Percentiles rank a stretch among this genome's conserved stretches.
Evolutionary conservation across 2,888 invertebrate genomes (phyloP).

Genomic region (Alcis repandata): DNA sequence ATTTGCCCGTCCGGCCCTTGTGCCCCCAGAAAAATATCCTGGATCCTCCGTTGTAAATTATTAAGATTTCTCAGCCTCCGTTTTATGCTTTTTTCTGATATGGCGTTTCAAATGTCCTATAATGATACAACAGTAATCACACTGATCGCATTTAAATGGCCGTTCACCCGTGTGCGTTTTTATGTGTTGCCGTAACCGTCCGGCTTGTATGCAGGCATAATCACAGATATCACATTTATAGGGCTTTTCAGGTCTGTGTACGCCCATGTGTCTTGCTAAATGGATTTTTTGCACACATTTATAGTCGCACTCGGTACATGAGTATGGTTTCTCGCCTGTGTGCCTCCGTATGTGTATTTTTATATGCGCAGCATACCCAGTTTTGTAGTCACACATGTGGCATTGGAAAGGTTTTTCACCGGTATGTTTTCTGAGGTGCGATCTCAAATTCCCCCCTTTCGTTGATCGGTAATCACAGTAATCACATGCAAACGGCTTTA

Average conservation of each 20-base stretch:
- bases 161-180: slow-evolving; percentile 12
- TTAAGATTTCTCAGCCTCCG: neutral
- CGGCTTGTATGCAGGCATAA: neutral
- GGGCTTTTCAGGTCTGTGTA: slow-evolving; percentile 2
- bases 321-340: slow-evolving; percentile 20
- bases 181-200: slow-evolving; percentile 1
- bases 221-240: slow-evolving; percentile 9
- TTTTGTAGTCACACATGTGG: slow-evolving; percentile 12
- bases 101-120: slow-evolving; percentile 11
- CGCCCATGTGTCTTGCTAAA: slow-evolving; percentile 13
- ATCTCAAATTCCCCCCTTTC: neutral
- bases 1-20: too few relatives aligned
- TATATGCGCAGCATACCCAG: slow-evolving; percentile 6
- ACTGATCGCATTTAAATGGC: slow-evolving; percentile 76
- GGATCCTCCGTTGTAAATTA: too few relatives aligned
- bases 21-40: too few relatives aligned
- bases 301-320: slow-evolving; percentile 10
- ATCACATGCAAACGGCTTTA: neutral
- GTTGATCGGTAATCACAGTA: slow-evolving; percentile 13
- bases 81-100: slow-evolving; percentile 3
- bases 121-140: slow-evolving; percentile 13
- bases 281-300: slow-evolving; percentile 21
- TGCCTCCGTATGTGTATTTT: slow-evolving; percentile 11
- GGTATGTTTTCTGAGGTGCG: slow-evolving; percentile 12
- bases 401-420: slow-evolving; percentile 23